Base-by-base conservation (phyloP, 2,113 vertebrate genomes). In the Pygoscelis adeliae region DNA sequence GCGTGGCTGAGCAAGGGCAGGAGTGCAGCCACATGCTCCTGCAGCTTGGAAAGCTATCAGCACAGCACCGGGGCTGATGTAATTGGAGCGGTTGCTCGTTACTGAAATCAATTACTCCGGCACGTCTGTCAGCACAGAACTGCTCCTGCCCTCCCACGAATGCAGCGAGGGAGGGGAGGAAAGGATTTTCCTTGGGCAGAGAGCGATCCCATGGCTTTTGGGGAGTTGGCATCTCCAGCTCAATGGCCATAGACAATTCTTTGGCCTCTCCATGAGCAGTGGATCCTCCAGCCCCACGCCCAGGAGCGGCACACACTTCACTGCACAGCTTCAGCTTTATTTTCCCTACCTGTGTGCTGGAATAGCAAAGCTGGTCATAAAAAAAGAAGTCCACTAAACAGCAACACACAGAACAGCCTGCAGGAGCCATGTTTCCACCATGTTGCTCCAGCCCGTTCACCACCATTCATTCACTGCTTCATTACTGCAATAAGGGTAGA, bases 211-310 rank as follows among this genome's bases (percentile, higher is more conserved):
- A 0, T 15, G 32, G 26, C 8, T 89, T 91, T 36, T 10, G 14
- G 11, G 27, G 25, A 40, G 7, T 8, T 25, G 18, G 20, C 11
- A 9, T 50, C 32, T 58, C 27, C 49, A 42, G 9, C 38, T 50
- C 3, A 0, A 40, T 27, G 55, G 23, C 13, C 23, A 30, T 7
- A 25, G 9, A 22, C 19, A 27, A 34, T 17, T 9, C 18, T 47
- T 69, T 74, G 36, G 4, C 17, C 8, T 20, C 21, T 50, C n/a
- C 38, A 3, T 0, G 1, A 46, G 10, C 0, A 2, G 11, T 10
- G 13, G 58, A 23, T 40, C 20, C 26, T 44, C 7, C 16, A 50
- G 61, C 15, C 27, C 17, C 14, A 17, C 3, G 2, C 9, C 42
- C 36, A 44, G 15, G 71, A 71, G 29, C 1, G 3, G 14, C 21